Percentiles rank a stretch among this genome's conserved stretches.
phyloP scores from a whole-genome alignment of 1,140 invertebrate species.

The Aricia agestis region DNA sequence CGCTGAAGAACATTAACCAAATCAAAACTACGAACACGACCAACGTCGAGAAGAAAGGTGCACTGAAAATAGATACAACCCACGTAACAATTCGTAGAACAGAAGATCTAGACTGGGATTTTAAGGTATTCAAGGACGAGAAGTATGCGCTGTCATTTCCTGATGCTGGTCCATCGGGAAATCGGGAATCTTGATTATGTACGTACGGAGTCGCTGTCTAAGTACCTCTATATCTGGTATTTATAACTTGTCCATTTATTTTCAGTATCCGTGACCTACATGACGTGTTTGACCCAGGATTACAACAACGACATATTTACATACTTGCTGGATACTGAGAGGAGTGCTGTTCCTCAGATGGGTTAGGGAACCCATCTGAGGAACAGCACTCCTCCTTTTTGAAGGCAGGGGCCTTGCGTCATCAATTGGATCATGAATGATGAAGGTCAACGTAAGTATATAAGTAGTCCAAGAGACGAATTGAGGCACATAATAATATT shows the following conservation, averaged over 20 bases:
- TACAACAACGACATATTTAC: slow-evolving; percentile 41
- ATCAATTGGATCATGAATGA: slow-evolving; percentile 61
- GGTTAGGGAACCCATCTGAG: too few relatives aligned
- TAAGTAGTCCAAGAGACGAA: too few relatives aligned
- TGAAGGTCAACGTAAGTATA: slow-evolving; percentile 57
- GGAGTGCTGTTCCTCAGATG: slow-evolving; percentile 29
- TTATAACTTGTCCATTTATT: slow-evolving; percentile 18
- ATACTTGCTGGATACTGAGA: slow-evolving; percentile 43
- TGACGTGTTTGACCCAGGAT: slow-evolving; percentile 31
- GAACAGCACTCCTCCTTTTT: too few relatives aligned
- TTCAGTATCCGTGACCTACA: slow-evolving; percentile 41
- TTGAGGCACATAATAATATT: too few relatives aligned
- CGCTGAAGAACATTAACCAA: background rate
- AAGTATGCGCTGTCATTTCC: too few relatives aligned
- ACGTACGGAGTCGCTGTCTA: too few relatives aligned
- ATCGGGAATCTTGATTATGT: too few relatives aligned
- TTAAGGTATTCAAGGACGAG: background rate
- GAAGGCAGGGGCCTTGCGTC: too few relatives aligned
- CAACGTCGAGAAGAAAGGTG: background rate
- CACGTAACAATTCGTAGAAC: background rate
- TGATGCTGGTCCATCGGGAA: too few relatives aligned
- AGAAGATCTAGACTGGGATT: background rate
- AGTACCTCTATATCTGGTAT: too few relatives aligned
- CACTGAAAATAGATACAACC: background rate
- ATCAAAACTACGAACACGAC: background rate